Base-by-base conservation (phyloP, 2,888 invertebrate species). In the Autographa gamma region DNA sequence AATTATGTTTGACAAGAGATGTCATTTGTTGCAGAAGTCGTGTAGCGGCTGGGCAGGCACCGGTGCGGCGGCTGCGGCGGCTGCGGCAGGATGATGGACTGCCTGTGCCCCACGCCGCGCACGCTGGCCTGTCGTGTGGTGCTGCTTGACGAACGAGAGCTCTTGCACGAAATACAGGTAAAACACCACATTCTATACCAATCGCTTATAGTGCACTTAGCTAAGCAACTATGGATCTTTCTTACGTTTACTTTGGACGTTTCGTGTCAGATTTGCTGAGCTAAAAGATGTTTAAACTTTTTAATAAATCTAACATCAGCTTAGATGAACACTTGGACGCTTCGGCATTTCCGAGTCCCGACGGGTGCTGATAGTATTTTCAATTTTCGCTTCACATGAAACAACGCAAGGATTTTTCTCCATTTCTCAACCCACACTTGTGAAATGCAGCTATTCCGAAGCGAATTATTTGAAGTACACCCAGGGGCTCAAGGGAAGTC, bases 161-260 rank as follows among this genome's bases (percentile, higher is more conserved):
- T 98, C 77, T 96, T 98, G 81, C 98, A 98, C 90, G 98, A 98
- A 93, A 97, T 98, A 88, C 97, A 98, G 97, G 98, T 98, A 93
- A n/a, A 58, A 52, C n/a, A 96, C 34, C 48, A 70, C 61, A 34
- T 38, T 16, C 25, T 54, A 31, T 66, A 34, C 60, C 60, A 54
- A 54, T 18, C 41, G 25, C 7, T 61, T 41, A 63, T 9, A 32
- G 14, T 43, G 56, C 48, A 19, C 19, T 6, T n/a, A 48, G n/a
- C n/a, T 48, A 7, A n/a, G 7, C 48, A 3, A n/a, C 1, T 1
- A 38, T n/a, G 16, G 7, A 6, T n/a, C 7, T 13, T 25, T 56
- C 11, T 25, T 19, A 11, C 11, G 11, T 5, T 56, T 19, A 14
- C 2, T 56, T 25, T 25, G 8, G 14, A 13, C 1, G 13, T 13